phyloP scores from a whole-genome alignment of 2,797 vertebrate species.

The Limosa lapponica region DNA sequence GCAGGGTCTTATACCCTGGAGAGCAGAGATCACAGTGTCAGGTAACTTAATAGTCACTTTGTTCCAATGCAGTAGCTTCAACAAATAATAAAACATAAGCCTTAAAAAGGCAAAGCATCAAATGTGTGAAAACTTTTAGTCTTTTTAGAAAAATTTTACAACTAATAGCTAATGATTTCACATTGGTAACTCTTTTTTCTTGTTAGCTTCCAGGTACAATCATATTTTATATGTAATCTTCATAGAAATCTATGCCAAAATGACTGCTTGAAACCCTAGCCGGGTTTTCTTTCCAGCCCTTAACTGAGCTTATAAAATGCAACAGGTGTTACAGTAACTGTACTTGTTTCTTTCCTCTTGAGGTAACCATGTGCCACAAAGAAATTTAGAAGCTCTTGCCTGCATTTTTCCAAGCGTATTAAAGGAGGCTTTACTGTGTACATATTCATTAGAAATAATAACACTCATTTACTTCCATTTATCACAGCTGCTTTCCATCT shows the following conservation, averaged over 20 bases:
- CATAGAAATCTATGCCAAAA: neutral
- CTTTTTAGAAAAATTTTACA: neutral
- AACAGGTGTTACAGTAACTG: conserved; percentile 1
- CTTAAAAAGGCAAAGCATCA: neutral
- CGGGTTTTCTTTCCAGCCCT: conserved; percentile 10
- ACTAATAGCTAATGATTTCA: neutral
- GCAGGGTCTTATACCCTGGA: neutral
- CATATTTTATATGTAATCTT: neutral
- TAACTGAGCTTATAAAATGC: neutral
- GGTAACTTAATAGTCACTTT: conserved; percentile 3
- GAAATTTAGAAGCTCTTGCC: neutral
- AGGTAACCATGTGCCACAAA: neutral
- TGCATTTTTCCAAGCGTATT: neutral
- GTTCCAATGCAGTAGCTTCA: neutral
- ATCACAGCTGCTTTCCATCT: neutral
- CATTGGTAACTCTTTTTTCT: neutral
- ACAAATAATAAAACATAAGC: neutral
- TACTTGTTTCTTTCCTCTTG: neutral
- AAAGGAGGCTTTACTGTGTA: neutral
- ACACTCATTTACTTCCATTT: neutral
- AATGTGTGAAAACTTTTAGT: neutral
- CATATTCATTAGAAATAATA: neutral
- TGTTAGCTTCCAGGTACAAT: neutral
- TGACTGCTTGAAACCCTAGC: conserved; percentile 16
- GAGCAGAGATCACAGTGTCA: neutral